Percentiles rank a stretch among this genome's conserved stretches.
Conservation (phyloP, 2,797 vertebrate species). For the Aselliscus stoliczkanus region DNA sequence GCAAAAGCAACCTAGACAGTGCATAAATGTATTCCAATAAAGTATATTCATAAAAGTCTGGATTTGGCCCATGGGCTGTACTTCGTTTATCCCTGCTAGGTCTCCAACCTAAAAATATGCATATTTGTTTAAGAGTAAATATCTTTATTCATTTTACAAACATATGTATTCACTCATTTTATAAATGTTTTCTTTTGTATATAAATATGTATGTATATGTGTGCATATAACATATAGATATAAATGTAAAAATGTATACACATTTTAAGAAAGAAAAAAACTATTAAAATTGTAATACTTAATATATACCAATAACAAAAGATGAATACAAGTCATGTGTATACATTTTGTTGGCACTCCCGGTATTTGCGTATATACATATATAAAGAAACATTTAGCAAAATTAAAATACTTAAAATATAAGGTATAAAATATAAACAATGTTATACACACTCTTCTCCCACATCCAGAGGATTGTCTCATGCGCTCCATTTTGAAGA, state of each 20-base stretch:
- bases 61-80: neutral
- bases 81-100: neutral
- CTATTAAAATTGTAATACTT: too few relatives aligned
- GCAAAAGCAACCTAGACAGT: neutral
- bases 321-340: too few relatives aligned
- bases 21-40: neutral
- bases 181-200: neutral
- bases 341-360: too few relatives aligned
- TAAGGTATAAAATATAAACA: slow-evolving; percentile 15
- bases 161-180: neutral
- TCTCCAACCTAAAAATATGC: neutral
- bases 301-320: too few relatives aligned
- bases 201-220: neutral
- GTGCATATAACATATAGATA: neutral
- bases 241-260: too few relatives aligned
- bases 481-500: neutral
- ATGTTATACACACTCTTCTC: neutral
- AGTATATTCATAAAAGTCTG: neutral
- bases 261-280: too few relatives aligned
- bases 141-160: neutral
- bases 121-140: neutral
- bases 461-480: neutral
- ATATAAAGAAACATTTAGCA: neutral
- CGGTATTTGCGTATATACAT: neutral
- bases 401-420: slow-evolving; percentile 21